A percentile compares a stretch with the other conserved stretches of the same genome.
Conservation (phyloP, 2,113 vertebrate genomes). For the Hystrix brachyura region DNA sequence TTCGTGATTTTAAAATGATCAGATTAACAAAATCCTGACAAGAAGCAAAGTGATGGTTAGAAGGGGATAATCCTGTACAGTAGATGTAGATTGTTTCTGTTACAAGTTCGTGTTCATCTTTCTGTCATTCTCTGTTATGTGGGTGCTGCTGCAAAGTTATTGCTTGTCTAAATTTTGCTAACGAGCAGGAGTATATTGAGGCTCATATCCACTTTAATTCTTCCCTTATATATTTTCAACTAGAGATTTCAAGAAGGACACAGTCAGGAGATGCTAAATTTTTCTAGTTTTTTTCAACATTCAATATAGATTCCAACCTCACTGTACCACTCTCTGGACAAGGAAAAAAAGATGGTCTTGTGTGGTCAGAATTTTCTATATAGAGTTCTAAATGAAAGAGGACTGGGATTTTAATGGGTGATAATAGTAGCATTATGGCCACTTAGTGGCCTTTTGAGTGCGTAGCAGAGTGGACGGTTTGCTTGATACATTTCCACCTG, state of each 20-base stretch:
- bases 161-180: constrained; percentile 39
- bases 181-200: not conserved
- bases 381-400: constrained; percentile 60
- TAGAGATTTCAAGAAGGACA: not conserved
- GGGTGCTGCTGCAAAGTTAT: not conserved
- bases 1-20: not conserved
- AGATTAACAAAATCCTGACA: not conserved
- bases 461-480: constrained; percentile 64
- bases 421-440: constrained; percentile 28
- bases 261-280: not conserved
- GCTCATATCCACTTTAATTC: not conserved
- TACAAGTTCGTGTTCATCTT: not conserved
- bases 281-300: not conserved
- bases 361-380: constrained; percentile 63
- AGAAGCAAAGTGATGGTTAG: not conserved
- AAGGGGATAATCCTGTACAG: not conserved
- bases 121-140: constrained; percentile 41
- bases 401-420: constrained; percentile 33
- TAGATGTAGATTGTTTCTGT: not conserved
- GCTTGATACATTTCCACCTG: constrained; percentile 86
- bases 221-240: not conserved
- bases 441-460: constrained; percentile 71
- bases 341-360: constrained; percentile 32
- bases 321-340: not conserved
- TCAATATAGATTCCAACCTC: constrained; percentile 57